Evolutionary conservation across 2,888 invertebrate species (phyloP).

Genomic region (Hemithea aestivaria): DNA sequence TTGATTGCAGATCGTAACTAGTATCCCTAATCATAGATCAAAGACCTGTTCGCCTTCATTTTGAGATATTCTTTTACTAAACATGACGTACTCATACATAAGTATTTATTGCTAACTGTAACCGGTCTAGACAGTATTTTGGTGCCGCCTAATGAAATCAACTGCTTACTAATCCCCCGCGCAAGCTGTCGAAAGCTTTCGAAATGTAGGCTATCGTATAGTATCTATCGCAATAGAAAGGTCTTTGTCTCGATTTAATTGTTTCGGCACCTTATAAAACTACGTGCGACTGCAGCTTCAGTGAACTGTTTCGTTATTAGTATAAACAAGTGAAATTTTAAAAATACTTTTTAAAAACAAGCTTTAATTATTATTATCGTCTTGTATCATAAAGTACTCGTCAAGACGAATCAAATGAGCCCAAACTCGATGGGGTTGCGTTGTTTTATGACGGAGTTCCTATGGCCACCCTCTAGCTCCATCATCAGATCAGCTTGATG

Average conservation of each 20-base stretch:
- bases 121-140: slow-evolving; percentile 22
- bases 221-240: slow-evolving; percentile 32
- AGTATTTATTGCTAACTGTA: not conserved
- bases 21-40: slow-evolving; percentile 18
- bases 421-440: too few species aligned
- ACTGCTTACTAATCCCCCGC: slow-evolving; percentile 33
- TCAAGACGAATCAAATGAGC: too few species aligned
- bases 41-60: slow-evolving; percentile 16
- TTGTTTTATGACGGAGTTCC: too few species aligned
- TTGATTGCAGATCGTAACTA: too few species aligned
- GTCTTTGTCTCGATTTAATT: slow-evolving; percentile 33
- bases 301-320: not conserved
- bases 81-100: slow-evolving; percentile 1
- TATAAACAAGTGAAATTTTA: too few species aligned
- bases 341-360: too few species aligned
- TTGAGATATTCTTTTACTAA: slow-evolving; percentile 14
- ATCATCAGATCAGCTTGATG: too few species aligned
- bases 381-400: too few species aligned
- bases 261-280: slow-evolving; percentile 5
- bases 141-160: slow-evolving; percentile 21
- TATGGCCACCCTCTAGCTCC: too few species aligned
- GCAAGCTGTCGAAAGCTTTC: slow-evolving; percentile 32
- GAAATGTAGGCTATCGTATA: slow-evolving; percentile 27
- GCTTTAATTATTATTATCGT: too few species aligned
- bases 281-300: slow-evolving; percentile 4